These are phyloP conservation scores for Sparus aurata DNA, from an alignment of 2,797 vertebrate genomes.

Conservation along the genomic window DNA sequence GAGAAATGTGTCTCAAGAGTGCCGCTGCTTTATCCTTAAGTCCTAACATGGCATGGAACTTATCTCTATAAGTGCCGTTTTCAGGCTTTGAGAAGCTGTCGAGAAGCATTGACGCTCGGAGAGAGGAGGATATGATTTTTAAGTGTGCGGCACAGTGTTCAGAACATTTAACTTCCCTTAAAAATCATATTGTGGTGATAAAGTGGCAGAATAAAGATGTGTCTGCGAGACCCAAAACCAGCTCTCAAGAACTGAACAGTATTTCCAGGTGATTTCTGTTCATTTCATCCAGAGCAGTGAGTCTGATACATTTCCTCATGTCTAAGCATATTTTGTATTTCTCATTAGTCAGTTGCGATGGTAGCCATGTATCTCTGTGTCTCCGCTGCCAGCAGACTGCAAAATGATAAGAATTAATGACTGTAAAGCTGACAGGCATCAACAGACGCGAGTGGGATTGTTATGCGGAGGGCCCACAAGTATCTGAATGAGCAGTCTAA, in stretches of 20 bases:
- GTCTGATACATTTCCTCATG: background rate
- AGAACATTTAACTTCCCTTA: slow-evolving; percentile 13
- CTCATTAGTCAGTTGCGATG: background rate
- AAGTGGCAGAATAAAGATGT: background rate
- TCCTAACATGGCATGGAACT: slow-evolving; percentile 26
- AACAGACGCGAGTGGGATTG: slow-evolving; percentile 19
- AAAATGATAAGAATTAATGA: slow-evolving; percentile 37
- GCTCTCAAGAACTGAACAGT: background rate
- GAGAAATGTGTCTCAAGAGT: slow-evolving; percentile 42
- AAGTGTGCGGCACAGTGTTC: background rate
- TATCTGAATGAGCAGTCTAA: slow-evolving; percentile 3
- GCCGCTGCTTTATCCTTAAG: slow-evolving; percentile 37
- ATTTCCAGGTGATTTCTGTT: background rate
- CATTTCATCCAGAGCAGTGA: background rate
- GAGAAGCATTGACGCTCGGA: background rate
- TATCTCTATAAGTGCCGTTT: slow-evolving; percentile 21
- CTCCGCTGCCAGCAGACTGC: slow-evolving; percentile 32
- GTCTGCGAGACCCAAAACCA: no score
- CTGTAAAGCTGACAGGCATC: slow-evolving; percentile 37
- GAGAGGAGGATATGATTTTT: slow-evolving; percentile 8
- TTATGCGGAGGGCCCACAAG: slow-evolving; percentile 11
- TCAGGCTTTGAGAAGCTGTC: slow-evolving; percentile 26
- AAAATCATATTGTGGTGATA: slow-evolving; percentile 5
- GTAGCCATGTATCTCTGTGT: background rate
- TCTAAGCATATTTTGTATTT: slow-evolving; percentile 23